Percentiles rank a stretch among this genome's conserved stretches.
Conservation (phyloP, 2,888 invertebrate species). For the Acleris sparsana region DNA sequence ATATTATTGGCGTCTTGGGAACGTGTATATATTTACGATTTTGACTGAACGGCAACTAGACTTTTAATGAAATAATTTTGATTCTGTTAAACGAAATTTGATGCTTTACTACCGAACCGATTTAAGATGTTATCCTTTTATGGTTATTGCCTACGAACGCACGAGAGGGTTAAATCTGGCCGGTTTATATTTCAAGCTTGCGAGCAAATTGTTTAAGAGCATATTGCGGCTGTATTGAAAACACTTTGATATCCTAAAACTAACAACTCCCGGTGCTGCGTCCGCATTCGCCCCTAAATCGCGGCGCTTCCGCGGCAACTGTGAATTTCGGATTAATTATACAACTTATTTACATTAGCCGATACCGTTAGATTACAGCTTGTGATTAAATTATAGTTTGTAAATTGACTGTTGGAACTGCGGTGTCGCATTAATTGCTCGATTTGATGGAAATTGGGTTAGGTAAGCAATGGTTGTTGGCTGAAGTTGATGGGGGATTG, state of each 20-base stretch:
- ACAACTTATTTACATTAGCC: conserved; percentile 21
- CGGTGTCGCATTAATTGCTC: background rate
- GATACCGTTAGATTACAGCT: conserved; percentile 9
- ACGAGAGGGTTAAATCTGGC: no score
- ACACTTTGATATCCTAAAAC: background rate
- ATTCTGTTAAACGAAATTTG: no score
- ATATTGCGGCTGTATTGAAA: background rate
- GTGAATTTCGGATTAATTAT: conserved; percentile 32
- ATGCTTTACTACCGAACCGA: no score
- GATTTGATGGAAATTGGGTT: background rate
- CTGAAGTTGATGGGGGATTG: background rate
- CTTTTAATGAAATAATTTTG: no score
- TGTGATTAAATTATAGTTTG: conserved; percentile 12
- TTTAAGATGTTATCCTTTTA: no score
- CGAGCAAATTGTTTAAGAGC: no score
- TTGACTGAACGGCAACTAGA: no score
- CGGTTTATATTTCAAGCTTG: no score
- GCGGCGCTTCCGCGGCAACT: conserved; percentile 1
- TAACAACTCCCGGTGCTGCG: conserved; percentile 1
- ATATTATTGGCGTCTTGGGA: no score
- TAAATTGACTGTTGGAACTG: conserved; percentile 11
- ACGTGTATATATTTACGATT: no score
- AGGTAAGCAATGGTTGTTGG: background rate
- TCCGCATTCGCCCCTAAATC: conserved; percentile 13
- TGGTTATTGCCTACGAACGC: no score